Evolutionary conservation across 2,888 invertebrate genomes (phyloP).

Genomic region (Dilophus febrilis): DNA sequence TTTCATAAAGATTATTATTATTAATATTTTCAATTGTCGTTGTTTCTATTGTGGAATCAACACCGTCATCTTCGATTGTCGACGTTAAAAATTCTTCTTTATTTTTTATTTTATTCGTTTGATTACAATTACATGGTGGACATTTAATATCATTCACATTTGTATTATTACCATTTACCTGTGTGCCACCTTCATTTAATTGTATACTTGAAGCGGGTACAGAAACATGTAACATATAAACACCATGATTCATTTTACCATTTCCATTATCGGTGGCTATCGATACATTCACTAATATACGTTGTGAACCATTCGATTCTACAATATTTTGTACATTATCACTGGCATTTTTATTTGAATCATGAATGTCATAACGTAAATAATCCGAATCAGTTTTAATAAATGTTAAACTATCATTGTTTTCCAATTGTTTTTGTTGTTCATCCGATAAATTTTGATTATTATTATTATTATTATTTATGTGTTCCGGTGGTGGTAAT

Average conservation of each 20-base stretch:
- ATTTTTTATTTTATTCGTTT: not conserved
- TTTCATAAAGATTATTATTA: not conserved
- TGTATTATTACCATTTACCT: no score
- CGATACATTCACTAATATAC: slow-evolving; percentile 65
- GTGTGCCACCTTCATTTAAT: no score
- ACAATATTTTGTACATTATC: not conserved
- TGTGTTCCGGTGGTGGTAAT: not conserved
- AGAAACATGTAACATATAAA: slow-evolving; percentile 65
- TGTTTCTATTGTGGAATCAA: slow-evolving; percentile 5
- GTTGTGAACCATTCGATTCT: slow-evolving; percentile 29
- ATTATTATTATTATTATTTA: not conserved
- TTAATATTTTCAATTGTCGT: not conserved
- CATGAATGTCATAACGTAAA: slow-evolving; percentile 3
- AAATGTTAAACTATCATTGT: not conserved
- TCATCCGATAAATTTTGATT: not conserved
- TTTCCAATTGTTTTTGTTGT: not conserved
- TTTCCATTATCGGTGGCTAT: slow-evolving; percentile 52
- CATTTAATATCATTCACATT: no score
- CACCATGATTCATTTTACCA: slow-evolving; percentile 38
- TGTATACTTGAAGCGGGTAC: slow-evolving; percentile 39
- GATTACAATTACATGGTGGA: slow-evolving; percentile 18
- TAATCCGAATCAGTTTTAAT: not conserved
- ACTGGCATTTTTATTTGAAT: not conserved
- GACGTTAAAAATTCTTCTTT: slow-evolving; percentile 3
- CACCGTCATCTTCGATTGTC: slow-evolving; percentile 4